Evolutionary conservation across 2,113 vertebrate species (phyloP), one percentile per base, ranked within the genome.

Genomic region (Nerophis ophidion): DNA sequence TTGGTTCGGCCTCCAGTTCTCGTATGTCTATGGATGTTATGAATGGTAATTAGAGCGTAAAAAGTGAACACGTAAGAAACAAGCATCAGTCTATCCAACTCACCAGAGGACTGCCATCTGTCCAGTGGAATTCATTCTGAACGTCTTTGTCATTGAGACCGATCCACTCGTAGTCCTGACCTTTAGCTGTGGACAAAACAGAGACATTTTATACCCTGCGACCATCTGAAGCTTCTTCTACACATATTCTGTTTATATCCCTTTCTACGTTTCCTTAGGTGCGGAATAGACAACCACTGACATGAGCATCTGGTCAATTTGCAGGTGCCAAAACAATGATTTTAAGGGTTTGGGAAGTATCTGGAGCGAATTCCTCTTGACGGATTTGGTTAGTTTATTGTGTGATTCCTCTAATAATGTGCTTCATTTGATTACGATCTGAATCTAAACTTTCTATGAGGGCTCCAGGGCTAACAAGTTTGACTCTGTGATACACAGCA

Each of bases 1-100:
- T 74, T 98, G 96, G 82, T 93, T 95, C 47, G 94, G 93, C 62
- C 93, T 83, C 97, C 97, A 99, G 83, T 97, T 98, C 88, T 92
- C 90, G 49, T 90, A 97, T 83, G 87, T 88, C 95, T 96, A 86
- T 63, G 35, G 5, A 53, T 0, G 47, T 38, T 36, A 40, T 17
- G 26, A 51, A 51, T 44, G 10, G 49, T 8, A 16, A 4, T 40
- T 40, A 9, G 6, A 40, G 34, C 12, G 46, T 8, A 40, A 57
- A 58, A 48, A 42, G 17, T 12, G 14, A 19, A 10, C n/a, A 12
- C 5, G 35, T 15, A 11, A 48, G 48, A 2, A 50, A 7, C 17
- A 48, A 16, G 15, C n/a, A 8, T 33, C 33, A 5, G 8, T 49
- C 8, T 26, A 44, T 51, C 8, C 44, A 56, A 83, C 91, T 94